These are phyloP conservation scores for Epinephelus fuscoguttatus DNA, from an alignment of 2,113 vertebrate genomes.

Conservation along the genomic window DNA sequence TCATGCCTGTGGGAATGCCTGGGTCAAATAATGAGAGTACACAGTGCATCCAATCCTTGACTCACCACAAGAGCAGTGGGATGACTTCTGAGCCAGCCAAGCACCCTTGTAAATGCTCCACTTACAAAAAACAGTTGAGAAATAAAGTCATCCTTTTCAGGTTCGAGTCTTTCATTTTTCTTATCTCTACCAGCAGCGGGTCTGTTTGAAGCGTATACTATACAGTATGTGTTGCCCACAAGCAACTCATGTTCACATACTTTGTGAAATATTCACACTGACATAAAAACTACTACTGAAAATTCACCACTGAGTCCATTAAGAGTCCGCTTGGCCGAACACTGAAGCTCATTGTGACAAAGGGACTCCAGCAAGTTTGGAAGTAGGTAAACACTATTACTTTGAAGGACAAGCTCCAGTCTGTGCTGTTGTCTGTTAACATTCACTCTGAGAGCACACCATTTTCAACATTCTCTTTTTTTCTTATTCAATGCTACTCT, in stretches of 20 bases:
- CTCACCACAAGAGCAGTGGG: not conserved
- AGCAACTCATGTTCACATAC: not conserved
- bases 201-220: not conserved
- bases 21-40: conserved; percentile 32
- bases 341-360: not conserved
- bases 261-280: not conserved
- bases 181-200: conserved; percentile 22
- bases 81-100: conserved; percentile 2
- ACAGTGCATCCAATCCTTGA: conserved; percentile 5
- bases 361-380: conserved; percentile 23
- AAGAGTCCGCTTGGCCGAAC: not conserved
- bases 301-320: not conserved
- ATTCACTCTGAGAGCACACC: conserved; percentile 19
- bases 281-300: not conserved
- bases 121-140: conserved; percentile 20
- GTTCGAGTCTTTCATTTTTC: conserved; percentile 9
- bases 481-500: not conserved
- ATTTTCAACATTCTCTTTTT: not conserved
- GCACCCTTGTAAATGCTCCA: conserved; percentile 19
- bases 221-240: not conserved
- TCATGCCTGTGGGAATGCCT: conserved; percentile 22
- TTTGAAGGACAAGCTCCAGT: conserved; percentile 42
- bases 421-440: not conserved
- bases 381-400: conserved; percentile 22
- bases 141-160: not conserved